phyloP scores from a whole-genome alignment of 2,888 invertebrate genomes.

The Metellina segmentata region DNA sequence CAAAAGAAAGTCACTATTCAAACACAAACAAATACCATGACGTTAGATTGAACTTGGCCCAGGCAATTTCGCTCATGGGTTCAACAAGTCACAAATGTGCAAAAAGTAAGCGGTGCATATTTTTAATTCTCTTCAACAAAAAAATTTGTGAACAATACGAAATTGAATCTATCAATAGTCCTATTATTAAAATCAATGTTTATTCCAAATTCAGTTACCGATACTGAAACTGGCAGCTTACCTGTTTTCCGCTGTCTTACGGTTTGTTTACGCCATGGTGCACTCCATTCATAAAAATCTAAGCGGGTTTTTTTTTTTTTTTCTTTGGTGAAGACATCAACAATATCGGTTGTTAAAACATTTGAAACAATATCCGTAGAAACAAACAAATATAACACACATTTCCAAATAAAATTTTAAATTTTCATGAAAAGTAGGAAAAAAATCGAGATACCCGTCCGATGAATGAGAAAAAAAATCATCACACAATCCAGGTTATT shows the following conservation, averaged over 20 bases:
- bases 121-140: too few relatives aligned
- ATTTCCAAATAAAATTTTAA: not conserved
- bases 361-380: not conserved
- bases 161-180: too few relatives aligned
- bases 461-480: not conserved
- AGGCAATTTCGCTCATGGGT: too few relatives aligned
- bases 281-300: conserved; percentile 19
- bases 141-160: too few relatives aligned
- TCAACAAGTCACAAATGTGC: too few relatives aligned
- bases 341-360: too few relatives aligned
- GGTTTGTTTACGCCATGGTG: conserved; percentile 31
- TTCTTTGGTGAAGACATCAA: not conserved
- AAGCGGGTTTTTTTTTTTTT: not conserved
- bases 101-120: too few relatives aligned
- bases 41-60: too few relatives aligned
- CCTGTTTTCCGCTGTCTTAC: not conserved
- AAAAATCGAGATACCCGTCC: not conserved
- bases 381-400: not conserved
- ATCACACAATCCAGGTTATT: not conserved
- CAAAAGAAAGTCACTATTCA: too few relatives aligned
- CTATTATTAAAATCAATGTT: too few relatives aligned
- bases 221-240: not conserved
- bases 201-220: not conserved
- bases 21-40: too few relatives aligned
- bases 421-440: not conserved